Evolutionary conservation across 2,797 vertebrate species (phyloP).

Genomic region (Nasua narica): DNA sequence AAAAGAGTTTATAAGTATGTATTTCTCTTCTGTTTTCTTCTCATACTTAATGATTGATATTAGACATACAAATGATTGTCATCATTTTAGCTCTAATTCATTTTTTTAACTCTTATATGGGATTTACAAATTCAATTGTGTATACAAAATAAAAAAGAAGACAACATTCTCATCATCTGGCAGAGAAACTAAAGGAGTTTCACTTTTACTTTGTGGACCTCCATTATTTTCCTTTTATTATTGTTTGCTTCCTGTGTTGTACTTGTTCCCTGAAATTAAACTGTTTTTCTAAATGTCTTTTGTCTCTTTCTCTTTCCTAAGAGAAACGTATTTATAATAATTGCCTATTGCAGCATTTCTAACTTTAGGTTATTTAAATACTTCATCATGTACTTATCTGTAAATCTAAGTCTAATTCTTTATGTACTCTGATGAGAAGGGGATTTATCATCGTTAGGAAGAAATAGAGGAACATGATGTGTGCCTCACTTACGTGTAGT

Average conservation of each 20-base stretch:
- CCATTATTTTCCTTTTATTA: neutral
- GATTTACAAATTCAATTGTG: neutral
- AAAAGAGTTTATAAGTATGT: neutral
- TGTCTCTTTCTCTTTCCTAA: neutral
- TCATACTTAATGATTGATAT: neutral
- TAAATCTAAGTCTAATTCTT: neutral
- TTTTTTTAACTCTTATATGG: neutral
- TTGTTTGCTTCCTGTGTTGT: neutral
- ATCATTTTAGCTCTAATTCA: neutral
- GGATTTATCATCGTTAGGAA: neutral
- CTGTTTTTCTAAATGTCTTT: constrained; percentile 43
- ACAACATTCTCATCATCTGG: neutral
- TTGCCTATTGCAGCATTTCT: neutral
- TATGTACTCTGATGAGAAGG: neutral
- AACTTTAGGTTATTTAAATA: constrained; percentile 1
- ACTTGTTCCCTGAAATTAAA: constrained; percentile 31
- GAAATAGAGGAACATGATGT: neutral
- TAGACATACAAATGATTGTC: neutral
- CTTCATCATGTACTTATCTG: neutral
- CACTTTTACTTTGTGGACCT: neutral
- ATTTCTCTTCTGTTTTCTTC: neutral
- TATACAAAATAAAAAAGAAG: neutral
- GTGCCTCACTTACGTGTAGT: neutral
- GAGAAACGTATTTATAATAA: neutral
- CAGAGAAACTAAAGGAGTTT: neutral